Conservation (phyloP, 2,888 invertebrate genomes). For the Kryphioiulus occultus region DNA sequence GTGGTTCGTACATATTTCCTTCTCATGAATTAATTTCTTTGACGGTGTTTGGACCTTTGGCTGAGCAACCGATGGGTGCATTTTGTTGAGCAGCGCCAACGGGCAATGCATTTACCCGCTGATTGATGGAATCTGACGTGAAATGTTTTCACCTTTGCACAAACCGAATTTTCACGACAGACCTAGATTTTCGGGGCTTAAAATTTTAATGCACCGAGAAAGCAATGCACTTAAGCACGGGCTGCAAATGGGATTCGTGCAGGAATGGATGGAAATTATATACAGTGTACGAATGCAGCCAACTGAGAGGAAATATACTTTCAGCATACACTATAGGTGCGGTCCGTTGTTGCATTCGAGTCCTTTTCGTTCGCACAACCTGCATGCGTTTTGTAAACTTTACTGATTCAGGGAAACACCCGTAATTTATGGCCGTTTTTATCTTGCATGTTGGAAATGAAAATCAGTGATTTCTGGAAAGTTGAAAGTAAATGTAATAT, state of each 20-base stretch:
- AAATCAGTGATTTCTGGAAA: not conserved
- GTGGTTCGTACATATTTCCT: too few relatives aligned
- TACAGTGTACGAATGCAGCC: not conserved
- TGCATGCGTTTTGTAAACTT: not conserved
- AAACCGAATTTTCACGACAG: not conserved
- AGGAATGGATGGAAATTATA: not conserved
- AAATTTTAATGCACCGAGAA: not conserved
- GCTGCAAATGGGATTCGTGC: not conserved
- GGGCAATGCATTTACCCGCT: not conserved
- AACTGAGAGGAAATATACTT: not conserved
- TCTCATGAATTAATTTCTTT: too few relatives aligned
- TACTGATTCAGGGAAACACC: not conserved
- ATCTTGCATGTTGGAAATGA: not conserved
- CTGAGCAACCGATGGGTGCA: not conserved
- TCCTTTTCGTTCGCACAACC: not conserved
- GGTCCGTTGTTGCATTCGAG: not conserved
- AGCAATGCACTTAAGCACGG: not conserved
- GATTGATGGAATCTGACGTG: not conserved
- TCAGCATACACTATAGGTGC: too few relatives aligned
- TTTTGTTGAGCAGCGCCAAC: too few relatives aligned
- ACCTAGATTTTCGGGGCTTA: not conserved
- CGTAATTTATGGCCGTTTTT: not conserved
- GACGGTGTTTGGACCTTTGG: not conserved
- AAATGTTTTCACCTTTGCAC: not conserved
- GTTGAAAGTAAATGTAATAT: not conserved